Evolutionary conservation across 2,797 vertebrate species (phyloP).

Genomic region (Trematomus bernacchii): DNA sequence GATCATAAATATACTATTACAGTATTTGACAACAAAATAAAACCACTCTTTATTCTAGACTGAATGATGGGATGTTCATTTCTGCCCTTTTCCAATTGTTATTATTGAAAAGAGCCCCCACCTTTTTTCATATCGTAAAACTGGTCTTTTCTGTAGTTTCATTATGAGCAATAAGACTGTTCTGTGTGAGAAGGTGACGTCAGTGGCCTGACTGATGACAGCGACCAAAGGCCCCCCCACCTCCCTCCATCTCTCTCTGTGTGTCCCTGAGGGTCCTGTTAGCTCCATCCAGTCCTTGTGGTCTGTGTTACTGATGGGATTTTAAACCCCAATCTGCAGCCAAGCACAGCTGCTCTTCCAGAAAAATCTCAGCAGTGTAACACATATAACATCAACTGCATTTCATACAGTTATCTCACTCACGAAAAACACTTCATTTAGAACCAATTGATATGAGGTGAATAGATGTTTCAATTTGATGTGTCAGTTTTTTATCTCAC

Average conservation of each 20-base stretch:
- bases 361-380: constrained; percentile 19
- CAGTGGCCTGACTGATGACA: constrained; percentile 67
- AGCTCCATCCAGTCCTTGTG: constrained; percentile 46
- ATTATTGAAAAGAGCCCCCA: neutral
- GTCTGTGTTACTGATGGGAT: constrained; percentile 40
- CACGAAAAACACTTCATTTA: constrained; percentile 2
- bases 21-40: neutral
- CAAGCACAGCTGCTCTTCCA: constrained; percentile 40
- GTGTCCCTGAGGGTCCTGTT: constrained; percentile 50
- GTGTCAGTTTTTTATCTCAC: constrained; percentile 15
- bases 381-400: constrained; percentile 40
- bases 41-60: neutral
- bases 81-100: neutral
- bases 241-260: constrained; percentile 37
- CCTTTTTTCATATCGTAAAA: neutral
- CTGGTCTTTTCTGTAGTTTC: neutral
- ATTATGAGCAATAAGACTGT: constrained; percentile 20
- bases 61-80: neutral
- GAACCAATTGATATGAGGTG: neutral
- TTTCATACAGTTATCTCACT: constrained; percentile 3
- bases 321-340: constrained; percentile 44
- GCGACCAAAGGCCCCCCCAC: constrained; percentile 37
- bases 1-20: neutral
- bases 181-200: constrained; percentile 53
- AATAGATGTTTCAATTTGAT: constrained; percentile 13